These are phyloP conservation scores for Dryoscopus gambensis DNA, from an alignment of 2,113 vertebrate genomes.

Conservation along the genomic window DNA sequence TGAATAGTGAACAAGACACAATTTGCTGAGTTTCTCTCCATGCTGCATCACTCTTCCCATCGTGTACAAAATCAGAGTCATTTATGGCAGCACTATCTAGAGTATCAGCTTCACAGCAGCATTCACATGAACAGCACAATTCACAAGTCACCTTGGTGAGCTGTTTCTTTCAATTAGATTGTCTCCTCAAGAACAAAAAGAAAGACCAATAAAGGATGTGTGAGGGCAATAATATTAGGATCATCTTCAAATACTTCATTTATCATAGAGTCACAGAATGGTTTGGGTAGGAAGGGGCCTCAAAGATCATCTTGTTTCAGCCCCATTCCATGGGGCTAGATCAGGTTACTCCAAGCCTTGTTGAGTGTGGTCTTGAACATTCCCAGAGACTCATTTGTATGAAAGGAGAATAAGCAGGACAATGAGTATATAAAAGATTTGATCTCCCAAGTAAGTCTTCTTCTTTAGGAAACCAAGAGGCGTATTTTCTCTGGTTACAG, in stretches of 20 bases:
- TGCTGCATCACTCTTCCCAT: neutral
- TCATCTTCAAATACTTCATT: neutral
- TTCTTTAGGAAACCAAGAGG: neutral
- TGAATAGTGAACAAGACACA: neutral
- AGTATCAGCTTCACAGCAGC: neutral
- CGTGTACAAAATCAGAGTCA: rapidly evolving
- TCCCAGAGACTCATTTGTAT: neutral
- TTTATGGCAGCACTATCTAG: neutral
- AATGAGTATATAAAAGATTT: neutral
- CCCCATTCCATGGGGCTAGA: neutral
- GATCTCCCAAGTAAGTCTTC: neutral
- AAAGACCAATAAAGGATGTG: neutral
- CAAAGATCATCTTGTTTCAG: neutral
- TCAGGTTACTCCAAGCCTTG: neutral
- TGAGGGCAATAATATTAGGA: neutral
- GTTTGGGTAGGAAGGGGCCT: neutral
- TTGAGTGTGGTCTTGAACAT: neutral
- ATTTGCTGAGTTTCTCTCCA: neutral
- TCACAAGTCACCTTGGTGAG: neutral
- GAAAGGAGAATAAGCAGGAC: neutral
- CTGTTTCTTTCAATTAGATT: neutral
- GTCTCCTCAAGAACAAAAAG: neutral
- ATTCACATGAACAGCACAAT: neutral
- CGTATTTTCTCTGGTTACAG: neutral
- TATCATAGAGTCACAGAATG: neutral